Evolutionary conservation across 1,140 invertebrate genomes (phyloP), one percentile per base, ranked within the genome.

Genomic region (Pararge aegeria): DNA sequence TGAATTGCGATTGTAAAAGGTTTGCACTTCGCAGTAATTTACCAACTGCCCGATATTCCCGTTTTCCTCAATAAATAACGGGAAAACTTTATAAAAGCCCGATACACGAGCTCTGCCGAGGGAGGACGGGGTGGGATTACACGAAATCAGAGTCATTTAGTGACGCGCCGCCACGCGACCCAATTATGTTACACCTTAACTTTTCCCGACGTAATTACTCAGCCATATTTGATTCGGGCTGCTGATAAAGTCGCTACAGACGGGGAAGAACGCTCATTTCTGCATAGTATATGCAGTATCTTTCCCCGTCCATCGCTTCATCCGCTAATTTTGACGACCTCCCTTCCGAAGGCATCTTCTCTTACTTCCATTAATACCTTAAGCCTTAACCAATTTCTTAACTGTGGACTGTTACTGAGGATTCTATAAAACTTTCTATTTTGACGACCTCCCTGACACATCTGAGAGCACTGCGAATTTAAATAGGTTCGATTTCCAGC

Each of bases 141-240:
- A 21, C 27, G 54, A 60, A 63, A 63, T 67, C 65, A 55, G 57
- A 55, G 48, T 56, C 55, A 64, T 64, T 67, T 67, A 67, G 51
- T 54, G 58, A 60, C 64, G 60, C 40, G n/a, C 42, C 42, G 30
- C 46, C 50, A 34, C 50, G 50, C 54, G 53, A 30, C 49, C 56
- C 57, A 63, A 60, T 60, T 64, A 64, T 44, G 46, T 58, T 38
- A 53, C 51, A 60, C 61, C 61, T 46, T 62, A 67, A 63, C 60
- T 66, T 66, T 58, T 44, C 56, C 24, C 46, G 61, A 63, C 53
- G 57, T 62, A 62, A 62, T 62, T 56, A 62, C 48, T 62, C 53
- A 56, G 44, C 60, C 37, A 55, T 62, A 44, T 49, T 62, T 62
- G 52, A 61, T 56, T 52, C 38, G 13, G 53, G 48, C 60, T 55